Percentiles rank a stretch among this genome's conserved stretches.
These are phyloP conservation scores for Diarsia dahlii DNA, from an alignment of 2,888 invertebrate species.

Conservation along the genomic window DNA sequence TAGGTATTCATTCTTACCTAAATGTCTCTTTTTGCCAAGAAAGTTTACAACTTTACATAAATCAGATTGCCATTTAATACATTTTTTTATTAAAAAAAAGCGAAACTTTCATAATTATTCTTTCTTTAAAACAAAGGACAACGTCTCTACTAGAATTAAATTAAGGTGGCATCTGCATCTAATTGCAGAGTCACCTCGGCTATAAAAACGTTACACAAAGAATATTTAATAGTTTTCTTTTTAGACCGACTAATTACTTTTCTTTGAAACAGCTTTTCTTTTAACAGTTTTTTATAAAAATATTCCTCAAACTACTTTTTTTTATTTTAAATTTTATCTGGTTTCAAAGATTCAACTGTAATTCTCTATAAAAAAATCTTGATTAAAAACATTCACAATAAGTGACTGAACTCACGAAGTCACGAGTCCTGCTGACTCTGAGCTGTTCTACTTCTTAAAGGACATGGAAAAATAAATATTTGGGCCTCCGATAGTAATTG, in stretches of 20 bases:
- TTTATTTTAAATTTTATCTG: neutral
- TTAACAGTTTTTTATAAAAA: conserved; percentile 5
- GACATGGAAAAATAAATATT: neutral
- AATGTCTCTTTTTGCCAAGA: neutral
- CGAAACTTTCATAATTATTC: neutral
- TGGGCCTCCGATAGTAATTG: no score
- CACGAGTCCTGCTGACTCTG: no score
- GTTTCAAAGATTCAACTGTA: neutral
- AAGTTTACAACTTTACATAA: neutral
- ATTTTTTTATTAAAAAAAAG: neutral
- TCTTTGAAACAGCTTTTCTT: conserved; percentile 2
- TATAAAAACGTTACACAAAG: conserved; percentile 44
- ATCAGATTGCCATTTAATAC: neutral
- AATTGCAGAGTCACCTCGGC: conserved; percentile 52
- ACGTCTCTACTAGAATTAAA: conserved; percentile 36
- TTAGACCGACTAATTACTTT: conserved; percentile 25
- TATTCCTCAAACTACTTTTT: neutral
- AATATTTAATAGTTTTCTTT: conserved; percentile 36
- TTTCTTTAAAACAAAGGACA: conserved; percentile 27
- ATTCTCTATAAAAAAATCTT: neutral
- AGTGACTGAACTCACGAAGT: no score
- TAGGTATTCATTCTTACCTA: neutral
- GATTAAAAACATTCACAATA: no score
- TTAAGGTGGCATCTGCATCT: conserved; percentile 51
- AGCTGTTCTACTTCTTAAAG: neutral